Evolutionary conservation across 1,140 invertebrate genomes (phyloP), one percentile per base, ranked within the genome.

Genomic region (Euwallacea fornicatus): DNA sequence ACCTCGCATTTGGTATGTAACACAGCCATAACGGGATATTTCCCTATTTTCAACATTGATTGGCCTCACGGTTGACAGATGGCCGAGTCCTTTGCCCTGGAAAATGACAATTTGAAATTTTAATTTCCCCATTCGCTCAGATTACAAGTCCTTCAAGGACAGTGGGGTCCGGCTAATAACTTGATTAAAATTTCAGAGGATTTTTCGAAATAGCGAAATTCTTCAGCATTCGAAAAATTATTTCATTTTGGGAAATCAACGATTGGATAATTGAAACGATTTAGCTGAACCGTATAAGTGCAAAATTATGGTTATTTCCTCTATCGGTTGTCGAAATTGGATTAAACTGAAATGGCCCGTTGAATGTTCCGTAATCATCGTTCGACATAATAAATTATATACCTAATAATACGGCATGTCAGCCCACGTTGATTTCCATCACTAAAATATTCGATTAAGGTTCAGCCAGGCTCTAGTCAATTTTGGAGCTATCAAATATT

Each of bases 61-160:
- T 50, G 46, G 46, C 46, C 46, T 13, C 46, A 50, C 46, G 46
- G 46, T 50, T 50, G 46, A 50, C 46, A 50, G 46, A 50, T 50
- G 46, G 46, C 46, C 6, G 46, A 13, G 46, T 6, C 46, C 46
- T 50, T 50, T 50, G 6, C 46, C 13, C 46, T 50, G 46, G 46
- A 41, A 58, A 58, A 58, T 58, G 13, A 58, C 55, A 58, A 58
- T 58, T 58, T 58, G 55, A 15, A 58, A 58, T 58, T 58, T 58
- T 58, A 58, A 58, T 58, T 58, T 10, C 55, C 16, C 55, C 55
- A 58, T 58, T 58, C 55, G 55, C 55, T 33, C 55, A 58, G 55
- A 58, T 58, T 58, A 58, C 16, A 15, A 53, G 55, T 33, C 55
- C 55, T 58, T 58, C 21, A 58, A 58, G 55, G 55, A 16, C 21